phyloP scores from a whole-genome alignment of 1,140 invertebrate genomes.

The Lepidurus apus region DNA sequence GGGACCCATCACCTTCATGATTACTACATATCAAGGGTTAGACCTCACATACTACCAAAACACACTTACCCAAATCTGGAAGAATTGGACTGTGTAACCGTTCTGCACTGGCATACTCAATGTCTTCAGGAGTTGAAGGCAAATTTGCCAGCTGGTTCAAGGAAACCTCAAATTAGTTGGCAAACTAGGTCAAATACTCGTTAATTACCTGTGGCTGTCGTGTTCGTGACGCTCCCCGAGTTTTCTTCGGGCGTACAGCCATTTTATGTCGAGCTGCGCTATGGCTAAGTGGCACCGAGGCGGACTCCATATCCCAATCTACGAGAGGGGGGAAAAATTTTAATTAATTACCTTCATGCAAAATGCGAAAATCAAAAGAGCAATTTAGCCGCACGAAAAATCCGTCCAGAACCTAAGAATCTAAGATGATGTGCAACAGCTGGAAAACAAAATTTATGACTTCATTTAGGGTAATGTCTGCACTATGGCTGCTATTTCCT shows the following conservation, averaged over 20 bases:
- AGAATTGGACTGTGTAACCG: neutral
- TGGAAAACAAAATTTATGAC: no score
- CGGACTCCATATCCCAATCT: conserved; percentile 42
- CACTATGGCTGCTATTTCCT: no score
- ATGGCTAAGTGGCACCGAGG: conserved; percentile 59
- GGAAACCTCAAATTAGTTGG: neutral
- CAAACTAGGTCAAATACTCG: neutral
- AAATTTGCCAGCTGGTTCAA: conserved; percentile 19
- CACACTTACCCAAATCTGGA: neutral
- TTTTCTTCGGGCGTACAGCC: conserved; percentile 65
- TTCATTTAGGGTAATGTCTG: no score
- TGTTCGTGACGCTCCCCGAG: conserved; percentile 61
- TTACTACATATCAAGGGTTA: neutral
- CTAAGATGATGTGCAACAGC: no score
- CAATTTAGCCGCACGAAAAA: no score
- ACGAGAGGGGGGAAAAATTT: conserved; percentile 23
- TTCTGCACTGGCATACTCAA: conserved; percentile 4
- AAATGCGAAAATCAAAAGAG: no score
- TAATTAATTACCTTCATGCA: neutral
- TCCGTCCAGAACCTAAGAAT: no score
- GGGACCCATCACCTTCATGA: neutral
- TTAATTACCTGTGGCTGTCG: conserved; percentile 52
- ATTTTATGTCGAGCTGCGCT: conserved; percentile 72
- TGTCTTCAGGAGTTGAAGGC: conserved; percentile 14
- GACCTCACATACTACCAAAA: neutral